phyloP scores from a whole-genome alignment of 2,113 vertebrate species.

The Varanus komodoensis region DNA sequence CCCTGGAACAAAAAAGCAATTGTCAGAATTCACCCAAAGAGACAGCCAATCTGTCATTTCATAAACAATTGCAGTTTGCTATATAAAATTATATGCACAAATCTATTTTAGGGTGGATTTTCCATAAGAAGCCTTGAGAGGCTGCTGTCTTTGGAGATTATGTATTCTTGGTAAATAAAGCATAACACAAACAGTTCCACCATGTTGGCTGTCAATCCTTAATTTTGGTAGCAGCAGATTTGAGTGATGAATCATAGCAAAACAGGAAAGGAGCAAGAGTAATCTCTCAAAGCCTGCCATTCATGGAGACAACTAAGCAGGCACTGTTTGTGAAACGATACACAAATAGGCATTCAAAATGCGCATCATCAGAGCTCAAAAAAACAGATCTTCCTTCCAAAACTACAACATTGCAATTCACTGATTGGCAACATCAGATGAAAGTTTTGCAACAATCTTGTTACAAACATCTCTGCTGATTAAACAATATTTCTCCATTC shows the following conservation, averaged over 20 bases:
- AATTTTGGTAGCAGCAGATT: conserved; percentile 48
- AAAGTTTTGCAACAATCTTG: background rate
- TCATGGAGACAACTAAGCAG: conserved; percentile 25
- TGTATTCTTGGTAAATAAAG: conserved; percentile 15
- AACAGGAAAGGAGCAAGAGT: conserved; percentile 52
- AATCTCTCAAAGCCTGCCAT: conserved; percentile 45
- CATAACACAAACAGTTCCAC: conserved; percentile 37
- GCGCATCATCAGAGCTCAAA: conserved; percentile 28
- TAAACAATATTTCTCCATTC: conserved; percentile 16
- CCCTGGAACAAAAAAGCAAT: background rate
- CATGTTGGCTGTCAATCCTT: conserved; percentile 28
- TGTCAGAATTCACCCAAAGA: background rate
- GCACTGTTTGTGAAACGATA: conserved; percentile 27
- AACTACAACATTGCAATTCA: conserved; percentile 15
- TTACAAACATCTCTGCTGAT: background rate
- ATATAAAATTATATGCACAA: conserved; percentile 62
- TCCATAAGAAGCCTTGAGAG: conserved; percentile 21
- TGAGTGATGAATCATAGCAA: conserved; percentile 48
- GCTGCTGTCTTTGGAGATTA: conserved; percentile 36
- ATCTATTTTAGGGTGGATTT: conserved; percentile 47
- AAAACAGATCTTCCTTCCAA: conserved; percentile 39
- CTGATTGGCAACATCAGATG: conserved; percentile 5
- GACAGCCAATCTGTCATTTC: background rate
- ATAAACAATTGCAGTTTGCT: conserved; percentile 45
- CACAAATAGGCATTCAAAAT: conserved; percentile 44